Conservation (phyloP, 1,140 invertebrate species). For the Trissolcus basalis region DNA sequence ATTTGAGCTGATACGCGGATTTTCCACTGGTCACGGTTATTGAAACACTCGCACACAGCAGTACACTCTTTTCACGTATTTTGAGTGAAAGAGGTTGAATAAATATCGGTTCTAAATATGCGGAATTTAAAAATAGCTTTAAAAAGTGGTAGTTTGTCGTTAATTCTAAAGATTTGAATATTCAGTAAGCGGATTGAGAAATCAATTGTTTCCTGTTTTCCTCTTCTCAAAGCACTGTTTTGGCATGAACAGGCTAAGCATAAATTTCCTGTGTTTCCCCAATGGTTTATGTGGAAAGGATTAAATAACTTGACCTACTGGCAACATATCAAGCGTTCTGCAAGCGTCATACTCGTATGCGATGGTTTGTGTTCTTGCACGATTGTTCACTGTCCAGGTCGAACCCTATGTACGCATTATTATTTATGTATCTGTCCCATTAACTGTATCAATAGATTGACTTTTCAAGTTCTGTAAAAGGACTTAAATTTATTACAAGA, state of each 20-base stretch:
- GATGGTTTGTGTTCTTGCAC: slow-evolving; percentile 34
- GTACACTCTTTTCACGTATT: slow-evolving; percentile 1
- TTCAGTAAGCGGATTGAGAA: slow-evolving; percentile 48
- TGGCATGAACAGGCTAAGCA: slow-evolving; percentile 61
- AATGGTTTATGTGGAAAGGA: slow-evolving; percentile 71
- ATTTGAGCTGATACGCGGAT: too few relatives aligned
- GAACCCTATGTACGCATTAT: background rate
- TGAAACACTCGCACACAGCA: background rate
- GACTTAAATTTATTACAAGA: too few relatives aligned
- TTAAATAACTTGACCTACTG: slow-evolving; percentile 74
- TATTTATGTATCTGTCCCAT: too few relatives aligned
- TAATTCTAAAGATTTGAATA: slow-evolving; percentile 49
- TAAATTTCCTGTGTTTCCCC: slow-evolving; percentile 69
- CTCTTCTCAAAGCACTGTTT: slow-evolving; percentile 47
- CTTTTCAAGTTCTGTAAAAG: too few relatives aligned
- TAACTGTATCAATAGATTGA: too few relatives aligned
- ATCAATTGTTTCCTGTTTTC: slow-evolving; percentile 54
- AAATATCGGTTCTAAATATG: slow-evolving; percentile 35
- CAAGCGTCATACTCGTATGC: slow-evolving; percentile 41
- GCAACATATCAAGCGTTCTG: slow-evolving; percentile 69
- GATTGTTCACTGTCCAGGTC: slow-evolving; percentile 17
- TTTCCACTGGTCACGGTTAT: too few relatives aligned
- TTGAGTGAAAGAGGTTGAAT: slow-evolving; percentile 19
- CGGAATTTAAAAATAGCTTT: slow-evolving; percentile 31
- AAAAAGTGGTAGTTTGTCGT: slow-evolving; percentile 38